Conservation (phyloP, 2,888 invertebrate species). For the Serripes groenlandicus region DNA sequence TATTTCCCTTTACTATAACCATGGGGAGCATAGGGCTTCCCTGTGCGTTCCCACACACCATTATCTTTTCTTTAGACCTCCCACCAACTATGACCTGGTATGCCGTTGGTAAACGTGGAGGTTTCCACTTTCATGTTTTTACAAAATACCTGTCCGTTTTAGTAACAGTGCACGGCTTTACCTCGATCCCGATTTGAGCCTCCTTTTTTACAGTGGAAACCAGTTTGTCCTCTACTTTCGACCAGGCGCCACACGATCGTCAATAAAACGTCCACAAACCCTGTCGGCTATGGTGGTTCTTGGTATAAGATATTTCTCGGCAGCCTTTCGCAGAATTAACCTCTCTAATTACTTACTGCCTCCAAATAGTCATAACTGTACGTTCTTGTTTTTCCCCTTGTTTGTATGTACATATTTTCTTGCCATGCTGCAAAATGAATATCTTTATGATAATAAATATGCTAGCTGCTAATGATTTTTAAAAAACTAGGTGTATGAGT, state of each 20-base stretch:
- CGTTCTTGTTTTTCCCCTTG: no score
- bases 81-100: slow-evolving; percentile 25
- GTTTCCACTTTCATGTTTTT: neutral
- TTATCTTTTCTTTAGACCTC: slow-evolving; percentile 36
- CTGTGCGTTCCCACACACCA: slow-evolving; percentile 62
- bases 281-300: slow-evolving; percentile 33
- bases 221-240: slow-evolving; percentile 25
- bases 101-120: neutral
- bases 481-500: no score
- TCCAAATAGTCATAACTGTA: no score
- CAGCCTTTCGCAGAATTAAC: no score
- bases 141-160: neutral
- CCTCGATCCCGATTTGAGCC: slow-evolving; percentile 32
- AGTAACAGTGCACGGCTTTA: slow-evolving; percentile 18
- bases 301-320: no score
- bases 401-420: no score
- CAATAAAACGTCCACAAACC: slow-evolving; percentile 24
- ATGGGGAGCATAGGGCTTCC: slow-evolving; percentile 61
- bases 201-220: slow-evolving; percentile 34
- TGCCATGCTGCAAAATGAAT: no score
- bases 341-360: no score
- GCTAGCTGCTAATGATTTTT: no score
- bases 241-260: neutral
- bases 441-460: no score
- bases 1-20: slow-evolving; percentile 67